Evolutionary conservation across 2,888 invertebrate genomes (phyloP), one percentile per base, ranked within the genome.

Genomic region (Mesorhabditis sp.): DNA sequence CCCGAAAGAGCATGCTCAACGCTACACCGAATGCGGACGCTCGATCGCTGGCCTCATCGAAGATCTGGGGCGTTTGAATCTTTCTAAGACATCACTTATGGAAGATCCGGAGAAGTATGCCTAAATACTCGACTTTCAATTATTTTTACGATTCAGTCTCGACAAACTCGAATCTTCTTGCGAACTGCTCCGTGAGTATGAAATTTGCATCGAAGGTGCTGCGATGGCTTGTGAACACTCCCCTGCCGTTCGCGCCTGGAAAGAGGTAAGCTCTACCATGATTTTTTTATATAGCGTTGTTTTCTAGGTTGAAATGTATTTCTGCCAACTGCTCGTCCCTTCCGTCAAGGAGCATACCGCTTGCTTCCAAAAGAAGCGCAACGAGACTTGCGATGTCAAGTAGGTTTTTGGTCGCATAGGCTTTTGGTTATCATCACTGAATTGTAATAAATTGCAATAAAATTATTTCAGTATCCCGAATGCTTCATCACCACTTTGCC

Each of bases 321-420:
- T 80, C 68, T 83, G 83, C 68, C 83, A 83, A 69, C 72, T 83
- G 66, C 74, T 83, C 5, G 74, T 82, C 6, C 83, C 83, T 2
- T 76, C 83, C 2, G 72, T 81, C 41, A 70, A 72, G 44, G 83
- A 83, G 65, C 82, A 83, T 67, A 44, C 74, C 3, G 67, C 45
- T n/a, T 83, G 83, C 67, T 82, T 83, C 75, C 70, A 67, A 5
- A 50, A 62, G 28, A 68, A 73, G 7, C 71, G 77, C 44, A 44
- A 74, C 7, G 61, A 67, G 1, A 70, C 73, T 43, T 80, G 80
- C 67, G n/a, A 63, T 1, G 66, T 73, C 43, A 74, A 68, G 74
- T 77, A 67, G 41, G 69, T 43, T 13, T 0, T 50, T 50, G 1
- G 58, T 50, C 58, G n/a, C 10, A 50, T 13, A 50, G 58, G 10